Base-by-base conservation (phyloP, 2,113 vertebrate genomes). In the Crotalus viridis region DNA sequence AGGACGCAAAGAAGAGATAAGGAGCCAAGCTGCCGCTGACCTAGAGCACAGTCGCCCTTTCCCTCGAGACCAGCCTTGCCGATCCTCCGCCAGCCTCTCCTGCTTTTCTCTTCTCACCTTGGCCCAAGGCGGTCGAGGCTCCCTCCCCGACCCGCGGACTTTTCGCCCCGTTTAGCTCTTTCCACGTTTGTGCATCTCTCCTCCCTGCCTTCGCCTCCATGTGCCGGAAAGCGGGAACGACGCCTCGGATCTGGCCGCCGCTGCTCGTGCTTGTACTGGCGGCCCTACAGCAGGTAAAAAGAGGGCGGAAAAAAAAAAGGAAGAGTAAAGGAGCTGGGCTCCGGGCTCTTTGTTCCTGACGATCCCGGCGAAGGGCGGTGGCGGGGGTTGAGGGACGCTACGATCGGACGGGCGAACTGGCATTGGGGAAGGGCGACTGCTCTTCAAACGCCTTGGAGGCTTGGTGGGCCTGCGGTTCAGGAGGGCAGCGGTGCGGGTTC, bases 301-400 rank as follows among this genome's bases (percentile, higher is more conserved):
- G 59, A 10, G 94, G 92, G 89, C 90, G 39, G 46, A 90, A 64
- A 6, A 48, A 48, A 1, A 5, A 2, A 17, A 7, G 15, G 8
- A 13, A 2, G 8, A 26, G 39, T 94, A 94, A 91, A 94, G 89
- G 88, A 69, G 86, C 43, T 91, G 94, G 90, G 96, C 95, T 92
- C 90, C 95, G 95, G 94, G 95, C 95, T 97, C 97, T 98, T 98
- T 98, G 97, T 98, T 98, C 97, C 97, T 94, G 96, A 93, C 93
- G 94, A 95, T 93, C 95, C 92, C 89, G 55, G 94, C 92, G 21
- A 87, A 91, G 90, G 92, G 87, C 86, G 92, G 92, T 93, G 59
- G 87, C 92, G 87, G 56, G 69, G 89, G 17, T 2, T 0, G 54
- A 10, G 6, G 24, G 9, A 57, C 48, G 85, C 46, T 48, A 56